Conservation (phyloP, 2,888 invertebrate genomes). For the Oligia latruncula region DNA sequence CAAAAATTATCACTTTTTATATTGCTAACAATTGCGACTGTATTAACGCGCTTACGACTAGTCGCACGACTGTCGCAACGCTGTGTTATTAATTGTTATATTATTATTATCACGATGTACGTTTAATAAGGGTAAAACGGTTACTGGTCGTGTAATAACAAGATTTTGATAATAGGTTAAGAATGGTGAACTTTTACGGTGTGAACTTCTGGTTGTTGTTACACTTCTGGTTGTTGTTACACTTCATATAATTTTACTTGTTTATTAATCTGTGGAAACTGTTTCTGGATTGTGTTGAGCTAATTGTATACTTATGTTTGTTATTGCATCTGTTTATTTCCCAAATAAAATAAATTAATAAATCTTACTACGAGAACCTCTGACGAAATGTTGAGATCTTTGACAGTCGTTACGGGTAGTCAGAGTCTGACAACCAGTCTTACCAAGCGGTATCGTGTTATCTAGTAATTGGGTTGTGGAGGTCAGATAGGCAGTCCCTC, state of each 20-base stretch:
- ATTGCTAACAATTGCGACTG: constrained; percentile 31
- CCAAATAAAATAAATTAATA: no score
- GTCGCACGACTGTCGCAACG: constrained; percentile 42
- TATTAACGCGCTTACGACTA: constrained; percentile 39
- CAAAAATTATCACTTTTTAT: constrained; percentile 53
- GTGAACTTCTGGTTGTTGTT: no score
- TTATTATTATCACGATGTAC: constrained; percentile 44
- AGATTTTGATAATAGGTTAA: background rate
- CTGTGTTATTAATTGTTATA: constrained; percentile 52
- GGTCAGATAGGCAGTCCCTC: background rate
- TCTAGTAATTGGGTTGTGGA: background rate
- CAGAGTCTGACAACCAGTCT: background rate
- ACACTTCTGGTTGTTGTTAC: no score
- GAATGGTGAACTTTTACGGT: background rate
- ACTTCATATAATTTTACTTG: no score
- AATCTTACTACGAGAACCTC: no score
- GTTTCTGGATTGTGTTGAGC: no score
- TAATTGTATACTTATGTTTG: no score
- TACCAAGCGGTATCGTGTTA: background rate
- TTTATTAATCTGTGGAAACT: no score
- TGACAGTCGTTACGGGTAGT: background rate
- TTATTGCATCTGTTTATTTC: no score
- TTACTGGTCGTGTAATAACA: constrained; percentile 30
- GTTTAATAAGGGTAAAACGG: constrained; percentile 38
- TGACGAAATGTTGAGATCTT: background rate